Evolutionary conservation across 2,888 invertebrate species (phyloP).

Genomic region (Platynereis dumerilii): DNA sequence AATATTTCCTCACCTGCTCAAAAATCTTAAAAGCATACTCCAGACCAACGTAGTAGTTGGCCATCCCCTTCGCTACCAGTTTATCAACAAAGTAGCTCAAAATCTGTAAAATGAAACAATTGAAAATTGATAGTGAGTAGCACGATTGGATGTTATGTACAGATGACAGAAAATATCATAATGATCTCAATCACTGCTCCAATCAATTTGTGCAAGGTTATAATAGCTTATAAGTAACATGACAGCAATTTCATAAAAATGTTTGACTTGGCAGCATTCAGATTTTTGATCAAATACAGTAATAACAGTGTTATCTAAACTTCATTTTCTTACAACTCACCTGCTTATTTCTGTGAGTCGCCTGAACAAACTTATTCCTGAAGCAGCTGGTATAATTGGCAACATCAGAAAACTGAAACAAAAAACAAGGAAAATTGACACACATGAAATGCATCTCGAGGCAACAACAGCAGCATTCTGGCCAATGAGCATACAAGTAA

Average conservation of each 20-base stretch:
- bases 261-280: too few relatives aligned
- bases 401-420: slow-evolving; percentile 58
- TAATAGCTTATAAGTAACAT: too few relatives aligned
- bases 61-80: slow-evolving; percentile 61
- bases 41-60: slow-evolving; percentile 62
- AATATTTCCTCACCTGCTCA: slow-evolving; percentile 62
- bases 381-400: slow-evolving; percentile 61
- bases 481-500: not conserved
- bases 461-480: not conserved
- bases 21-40: slow-evolving; percentile 65
- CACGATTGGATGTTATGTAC: not conserved
- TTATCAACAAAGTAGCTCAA: slow-evolving; percentile 60
- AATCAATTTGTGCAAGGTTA: too few relatives aligned
- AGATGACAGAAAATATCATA: too few relatives aligned
- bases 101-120: slow-evolving; percentile 43
- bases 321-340: too few relatives aligned
- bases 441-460: too few relatives aligned
- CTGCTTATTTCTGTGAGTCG: slow-evolving; percentile 65
- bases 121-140: slow-evolving; percentile 4
- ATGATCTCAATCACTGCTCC: too few relatives aligned
- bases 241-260: too few relatives aligned
- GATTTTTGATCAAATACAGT: too few relatives aligned
- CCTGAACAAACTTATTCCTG: slow-evolving; percentile 63
- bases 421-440: too few relatives aligned
- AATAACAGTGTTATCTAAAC: too few relatives aligned